Evolutionary conservation across 2,888 invertebrate genomes (phyloP).

Genomic region (Euproctis similis): DNA sequence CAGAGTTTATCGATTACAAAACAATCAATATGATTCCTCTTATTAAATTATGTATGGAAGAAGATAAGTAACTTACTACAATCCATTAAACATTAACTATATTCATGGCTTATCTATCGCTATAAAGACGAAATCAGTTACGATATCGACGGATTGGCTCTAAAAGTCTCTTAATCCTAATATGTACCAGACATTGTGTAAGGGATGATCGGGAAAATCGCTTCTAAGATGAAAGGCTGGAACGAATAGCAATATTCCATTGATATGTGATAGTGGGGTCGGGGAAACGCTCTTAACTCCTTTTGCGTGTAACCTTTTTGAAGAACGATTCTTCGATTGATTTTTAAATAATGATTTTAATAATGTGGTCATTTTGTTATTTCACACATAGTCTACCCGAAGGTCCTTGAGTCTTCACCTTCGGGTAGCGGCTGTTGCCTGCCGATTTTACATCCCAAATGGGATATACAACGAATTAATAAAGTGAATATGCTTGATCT

Average conservation of each 20-base stretch:
- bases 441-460: no score
- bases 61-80: no score
- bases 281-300: constrained; percentile 6
- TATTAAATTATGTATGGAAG: neutral
- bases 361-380: no score
- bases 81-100: neutral
- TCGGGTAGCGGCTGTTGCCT: no score
- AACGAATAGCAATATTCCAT: constrained; percentile 20
- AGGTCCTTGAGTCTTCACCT: no score
- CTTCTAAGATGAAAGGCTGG: constrained; percentile 25
- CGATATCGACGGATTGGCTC: constrained; percentile 20
- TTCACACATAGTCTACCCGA: no score
- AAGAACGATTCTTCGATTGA: neutral
- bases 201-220: constrained; percentile 19
- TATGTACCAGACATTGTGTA: constrained; percentile 16
- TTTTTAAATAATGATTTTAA: neutral
- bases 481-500: no score
- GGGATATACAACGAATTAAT: no score
- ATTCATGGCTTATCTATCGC: constrained; percentile 6
- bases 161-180: constrained; percentile 22
- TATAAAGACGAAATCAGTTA: constrained; percentile 20
- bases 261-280: constrained; percentile 14
- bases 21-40: no score
- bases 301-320: neutral
- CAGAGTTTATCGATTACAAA: no score